phyloP scores from a whole-genome alignment of 2,113 vertebrate species.

The Leuciscus idus region DNA sequence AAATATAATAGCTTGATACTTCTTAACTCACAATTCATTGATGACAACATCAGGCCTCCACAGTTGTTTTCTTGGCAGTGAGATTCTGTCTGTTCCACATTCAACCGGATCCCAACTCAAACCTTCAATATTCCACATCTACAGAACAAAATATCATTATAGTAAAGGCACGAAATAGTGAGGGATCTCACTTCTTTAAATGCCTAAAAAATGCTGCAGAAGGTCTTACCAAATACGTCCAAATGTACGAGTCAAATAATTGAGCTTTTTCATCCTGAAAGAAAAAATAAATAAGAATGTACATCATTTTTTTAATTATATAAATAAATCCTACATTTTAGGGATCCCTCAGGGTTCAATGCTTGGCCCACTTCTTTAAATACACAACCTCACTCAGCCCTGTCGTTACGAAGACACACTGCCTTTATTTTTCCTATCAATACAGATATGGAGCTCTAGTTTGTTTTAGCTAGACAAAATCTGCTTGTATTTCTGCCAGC shows the following conservation, averaged over 20 bases:
- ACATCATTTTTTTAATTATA: background rate
- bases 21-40: constrained; percentile 74
- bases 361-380: background rate
- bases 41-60: constrained; percentile 77
- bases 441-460: background rate
- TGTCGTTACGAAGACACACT: background rate
- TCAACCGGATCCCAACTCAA: constrained; percentile 70
- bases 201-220: background rate
- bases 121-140: constrained; percentile 69
- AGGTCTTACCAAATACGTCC: constrained; percentile 65
- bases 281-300: constrained; percentile 36
- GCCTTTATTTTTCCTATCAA: background rate
- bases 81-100: constrained; percentile 64
- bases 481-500: background rate
- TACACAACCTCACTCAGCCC: background rate
- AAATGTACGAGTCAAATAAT: constrained; percentile 69
- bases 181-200: background rate
- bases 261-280: constrained; percentile 75
- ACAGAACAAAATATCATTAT: constrained; percentile 49
- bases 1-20: background rate
- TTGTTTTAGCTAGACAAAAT: background rate
- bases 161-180: background rate
- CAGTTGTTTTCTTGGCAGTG: constrained; percentile 66
- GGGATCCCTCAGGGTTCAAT: background rate
- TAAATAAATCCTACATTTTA: background rate